These are phyloP conservation scores for Rhorus exstirpatorius DNA, from an alignment of 2,888 invertebrate genomes.

Conservation along the genomic window DNA sequence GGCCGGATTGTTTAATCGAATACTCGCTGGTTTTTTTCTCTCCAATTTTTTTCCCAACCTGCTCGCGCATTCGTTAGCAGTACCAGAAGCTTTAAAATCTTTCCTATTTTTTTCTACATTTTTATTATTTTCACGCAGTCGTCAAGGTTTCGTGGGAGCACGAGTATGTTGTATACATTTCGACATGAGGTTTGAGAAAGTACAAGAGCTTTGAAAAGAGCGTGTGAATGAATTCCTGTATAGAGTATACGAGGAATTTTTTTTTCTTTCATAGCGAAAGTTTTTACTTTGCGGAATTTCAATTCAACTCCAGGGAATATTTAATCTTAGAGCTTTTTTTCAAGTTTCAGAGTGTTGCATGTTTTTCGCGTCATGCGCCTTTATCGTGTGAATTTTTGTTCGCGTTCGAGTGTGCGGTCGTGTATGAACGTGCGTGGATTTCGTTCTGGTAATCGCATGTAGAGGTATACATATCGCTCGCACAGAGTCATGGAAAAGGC, in stretches of 20 bases:
- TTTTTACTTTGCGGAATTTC: constrained; percentile 47
- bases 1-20: too few relatives aligned
- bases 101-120: too few relatives aligned
- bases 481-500: constrained; percentile 3
- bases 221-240: constrained; percentile 59
- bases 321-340: constrained; percentile 19
- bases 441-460: background rate
- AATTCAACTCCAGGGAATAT: constrained; percentile 42
- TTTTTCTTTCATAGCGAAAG: constrained; percentile 32
- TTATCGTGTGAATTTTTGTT: background rate
- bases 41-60: background rate
- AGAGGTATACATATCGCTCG: constrained; percentile 22
- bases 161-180: background rate
- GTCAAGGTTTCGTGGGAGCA: background rate
- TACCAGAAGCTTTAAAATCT: too few relatives aligned
- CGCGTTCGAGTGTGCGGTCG: background rate
- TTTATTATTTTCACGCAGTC: too few relatives aligned
- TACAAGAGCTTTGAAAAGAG: constrained; percentile 32
- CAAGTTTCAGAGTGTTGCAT: background rate
- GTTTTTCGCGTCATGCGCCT: constrained; percentile 31
- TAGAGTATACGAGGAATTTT: constrained; percentile 28
- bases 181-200: background rate
- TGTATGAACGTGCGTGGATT: too few relatives aligned
- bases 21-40: background rate
- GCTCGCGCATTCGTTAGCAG: too few relatives aligned